Base-by-base conservation (phyloP, 2,888 invertebrate species). In the Ectemnius lituratus region DNA sequence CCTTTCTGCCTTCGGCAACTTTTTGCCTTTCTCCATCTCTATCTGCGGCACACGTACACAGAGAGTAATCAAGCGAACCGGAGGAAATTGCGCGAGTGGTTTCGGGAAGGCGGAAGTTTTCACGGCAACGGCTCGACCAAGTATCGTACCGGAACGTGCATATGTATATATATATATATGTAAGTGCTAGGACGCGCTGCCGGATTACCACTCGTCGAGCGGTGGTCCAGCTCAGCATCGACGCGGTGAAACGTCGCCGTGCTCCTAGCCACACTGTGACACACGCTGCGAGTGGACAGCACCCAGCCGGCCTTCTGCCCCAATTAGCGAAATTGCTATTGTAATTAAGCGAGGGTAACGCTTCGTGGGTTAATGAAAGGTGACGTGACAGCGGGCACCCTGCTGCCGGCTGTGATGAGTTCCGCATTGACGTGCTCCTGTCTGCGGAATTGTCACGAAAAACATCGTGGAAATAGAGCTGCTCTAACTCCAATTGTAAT, bases 341-440 rank as follows among this genome's bases (percentile, higher is more conserved):
- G 78, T 86, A 86, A 86, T 85, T 82, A 83, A 85, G 76, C 78
- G 78, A 71, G 78, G 72, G 76, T 84, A 86, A 83, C 83, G 80
- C 81, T 84, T 71, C 73, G 73, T 61, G 64, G 74, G 76, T 82
- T 85, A 83, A 85, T 84, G 79, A 82, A 82, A 83, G 79, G 80
- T 81, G 78, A 75, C 72, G 71, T 67, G 59, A 61, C 20, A n/a
- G 57, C 23, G 20, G 58, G 56, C 37, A 11, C 37, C 37, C 37
- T 6, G 23, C 23, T 23, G 23, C 23, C 23, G 27, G 37, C 37
- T 18, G 63, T 23, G 46, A 62, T 66, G 67, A 65, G 69, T 77
- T 72, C 61, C 58, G 56, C 64, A 72, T 71, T 47, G 72, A 62
- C 46, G 20, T 52, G 14, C 62, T 37, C 37, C 37, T 37, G 37